Evolutionary conservation across 2,797 vertebrate genomes (phyloP), one percentile per base, ranked within the genome.

Genomic region (Micrastur ruficollis): DNA sequence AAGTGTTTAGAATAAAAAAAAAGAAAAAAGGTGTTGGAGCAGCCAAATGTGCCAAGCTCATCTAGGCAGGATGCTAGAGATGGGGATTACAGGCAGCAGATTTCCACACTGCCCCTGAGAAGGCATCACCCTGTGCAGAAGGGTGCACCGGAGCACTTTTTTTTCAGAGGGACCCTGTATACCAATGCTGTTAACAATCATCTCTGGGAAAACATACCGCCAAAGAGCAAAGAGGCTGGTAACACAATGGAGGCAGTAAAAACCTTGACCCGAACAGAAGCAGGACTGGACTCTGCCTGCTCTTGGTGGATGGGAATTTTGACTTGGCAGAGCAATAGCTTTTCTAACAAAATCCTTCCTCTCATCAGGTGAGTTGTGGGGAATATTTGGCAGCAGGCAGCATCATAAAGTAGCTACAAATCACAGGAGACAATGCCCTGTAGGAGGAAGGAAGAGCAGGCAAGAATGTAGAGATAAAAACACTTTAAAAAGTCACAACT

Each of bases 391-490:
- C 92, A 93, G 68, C 13, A 85, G 62, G 52, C 29, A 62, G 50
- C 40, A 70, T 81, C 79, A 92, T 50, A 44, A 96, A 92, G 71
- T 47, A 44, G 27, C 44, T 75, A 86, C 92, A 95, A 94, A 96
- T 97, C 89, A 93, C 10, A 12, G 42, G 58, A 92, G 93, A 93
- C 89, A 91, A 95, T 59, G 79, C 92, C 84, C 91, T 89, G 87
- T 63, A 95, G 90, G 89, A 95, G 94, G 96, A 97, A 85, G 89
- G 94, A 96, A 91, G 71, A 95, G 71, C 70, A 84, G 72, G 38
- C 55, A 96, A 86, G 70, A 93, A 91, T 8, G 36, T 9, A 75
- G 75, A 93, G 94, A 95, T 93, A 93, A 96, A 93, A 95, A 70
- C 32, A 47, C 58, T 89, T 81, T 85, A 62, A 62, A 91, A 92